Evolutionary conservation across 2,888 invertebrate species (phyloP), one percentile per base, ranked within the genome.

Genomic region (Epistrophe eligans): DNA sequence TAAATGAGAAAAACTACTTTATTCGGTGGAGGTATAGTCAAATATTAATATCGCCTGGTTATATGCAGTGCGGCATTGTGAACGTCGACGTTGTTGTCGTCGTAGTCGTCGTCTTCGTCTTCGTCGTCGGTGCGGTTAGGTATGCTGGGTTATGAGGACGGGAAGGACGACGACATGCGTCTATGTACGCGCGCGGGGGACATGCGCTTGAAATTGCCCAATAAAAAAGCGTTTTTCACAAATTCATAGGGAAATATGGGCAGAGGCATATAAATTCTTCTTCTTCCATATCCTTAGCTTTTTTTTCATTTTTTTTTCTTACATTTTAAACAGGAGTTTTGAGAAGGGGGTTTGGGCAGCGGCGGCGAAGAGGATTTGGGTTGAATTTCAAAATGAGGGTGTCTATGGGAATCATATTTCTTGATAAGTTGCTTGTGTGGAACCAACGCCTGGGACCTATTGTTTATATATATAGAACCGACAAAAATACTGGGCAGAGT

Each of bases 161-260:
- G 60, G 67, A 79, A 45, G 48, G 28, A 84, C 77, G 74, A 72
- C 85, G 85, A 85, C 89, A 84, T 89, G 88, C 89, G 88, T 89
- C 88, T 85, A 82, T 88, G 81, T 89, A 87, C 85, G 88, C 89
- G 89, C 88, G 87, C 88, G 89, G 89, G 89, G 88, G 90, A 90
- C 90, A 90, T 90, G 90, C 90, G 90, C 90, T 89, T 88, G 88
- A 88, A 90, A 90, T 90, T 89, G 89, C 89, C 90, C 90, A 90
- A 90, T 90, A 90, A 90, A 90, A 90, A 89, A 89, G 88, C 89
- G 90, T 90, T 89, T 89, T 90, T 90, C 89, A 89, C 89, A 89
- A 88, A 89, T 89, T 90, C 90, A 89, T 90, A 90, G 89, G 89
- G 89, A 90, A 90, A 90, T 90, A 89, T 90, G 89, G 89, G 89